Evolutionary conservation across 2,888 invertebrate species (phyloP).

Genomic region (Sphinx pinastri): DNA sequence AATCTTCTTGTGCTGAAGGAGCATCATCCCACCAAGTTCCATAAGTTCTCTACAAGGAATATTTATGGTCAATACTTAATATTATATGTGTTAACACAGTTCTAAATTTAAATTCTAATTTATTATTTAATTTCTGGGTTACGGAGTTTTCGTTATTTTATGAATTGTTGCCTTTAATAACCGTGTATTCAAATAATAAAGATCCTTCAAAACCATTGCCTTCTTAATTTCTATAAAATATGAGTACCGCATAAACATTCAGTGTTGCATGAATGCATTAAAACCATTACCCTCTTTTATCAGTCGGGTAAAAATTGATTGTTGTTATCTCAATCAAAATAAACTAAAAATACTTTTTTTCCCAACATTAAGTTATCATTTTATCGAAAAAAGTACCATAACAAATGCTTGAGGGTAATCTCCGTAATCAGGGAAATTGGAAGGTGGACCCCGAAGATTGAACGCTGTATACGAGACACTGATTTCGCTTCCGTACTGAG

Average conservation of each 20-base stretch:
- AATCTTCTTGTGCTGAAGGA: slow-evolving; percentile 88
- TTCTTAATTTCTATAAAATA: not conserved
- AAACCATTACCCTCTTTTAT: too few relatives aligned
- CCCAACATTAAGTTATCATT: not conserved
- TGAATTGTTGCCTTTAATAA: too few relatives aligned
- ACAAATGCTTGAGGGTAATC: slow-evolving; percentile 96
- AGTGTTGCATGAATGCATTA: not conserved
- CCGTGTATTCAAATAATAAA: too few relatives aligned
- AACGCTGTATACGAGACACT: slow-evolving; percentile 95
- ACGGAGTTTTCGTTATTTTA: too few relatives aligned
- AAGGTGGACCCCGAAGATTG: slow-evolving; percentile 93
- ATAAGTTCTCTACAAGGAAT: slow-evolving; percentile 87
- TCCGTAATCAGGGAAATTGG: slow-evolving; percentile 94
- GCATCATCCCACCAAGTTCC: slow-evolving; percentile 93
- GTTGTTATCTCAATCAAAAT: not conserved
- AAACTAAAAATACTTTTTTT: slow-evolving; percentile 3
- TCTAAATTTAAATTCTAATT: not conserved
- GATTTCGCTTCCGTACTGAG: slow-evolving; percentile 94
- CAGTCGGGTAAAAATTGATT: not conserved
- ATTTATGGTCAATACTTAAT: slow-evolving; percentile 6
- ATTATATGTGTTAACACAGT: not conserved
- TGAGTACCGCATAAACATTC: not conserved
- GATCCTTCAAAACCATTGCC: too few relatives aligned
- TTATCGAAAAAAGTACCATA: slow-evolving; percentile 84
- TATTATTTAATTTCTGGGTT: too few relatives aligned